Evolutionary conservation across 2,888 invertebrate species (phyloP).

Genomic region (Morpho deidamia): DNA sequence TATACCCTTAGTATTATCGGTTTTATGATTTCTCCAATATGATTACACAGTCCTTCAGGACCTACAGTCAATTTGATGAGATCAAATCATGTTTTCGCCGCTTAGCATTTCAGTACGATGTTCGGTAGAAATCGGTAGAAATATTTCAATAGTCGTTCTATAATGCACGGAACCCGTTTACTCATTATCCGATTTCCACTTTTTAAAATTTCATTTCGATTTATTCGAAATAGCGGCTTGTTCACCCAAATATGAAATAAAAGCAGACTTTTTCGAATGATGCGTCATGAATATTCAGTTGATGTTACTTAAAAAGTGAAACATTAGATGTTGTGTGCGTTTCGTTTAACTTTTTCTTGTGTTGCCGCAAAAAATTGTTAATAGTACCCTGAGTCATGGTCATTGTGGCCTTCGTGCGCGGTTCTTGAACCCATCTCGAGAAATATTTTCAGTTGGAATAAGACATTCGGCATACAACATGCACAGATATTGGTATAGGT

Average conservation of each 20-base stretch:
- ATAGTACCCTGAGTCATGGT: conserved; percentile 58
- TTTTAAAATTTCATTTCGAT: not conserved
- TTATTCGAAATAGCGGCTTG: not conserved
- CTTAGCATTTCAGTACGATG: no score
- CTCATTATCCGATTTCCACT: not conserved
- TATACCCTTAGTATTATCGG: no score
- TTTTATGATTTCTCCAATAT: no score
- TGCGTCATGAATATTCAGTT: conserved; percentile 12
- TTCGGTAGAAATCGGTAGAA: no score
- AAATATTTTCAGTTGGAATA: conserved; percentile 32
- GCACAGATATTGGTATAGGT: conserved; percentile 43
- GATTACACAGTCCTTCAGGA: no score
- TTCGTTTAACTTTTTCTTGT: conserved; percentile 37
- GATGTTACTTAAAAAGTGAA: conserved; percentile 5
- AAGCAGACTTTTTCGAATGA: not conserved
- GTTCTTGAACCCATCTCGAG: conserved; percentile 53
- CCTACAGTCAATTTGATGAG: no score
- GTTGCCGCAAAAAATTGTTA: conserved; percentile 50
- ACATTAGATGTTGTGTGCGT: conserved; percentile 7
- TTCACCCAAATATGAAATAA: conserved; percentile 2
- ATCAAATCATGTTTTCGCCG: no score
- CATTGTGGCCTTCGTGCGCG: conserved; percentile 53
- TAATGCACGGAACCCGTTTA: not conserved
- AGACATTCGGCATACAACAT: conserved; percentile 38
- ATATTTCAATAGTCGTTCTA: not conserved